Evolutionary conservation across 1,140 invertebrate genomes (phyloP), one percentile per base, ranked within the genome.

Genomic region (Pseudobourletiella spinata): DNA sequence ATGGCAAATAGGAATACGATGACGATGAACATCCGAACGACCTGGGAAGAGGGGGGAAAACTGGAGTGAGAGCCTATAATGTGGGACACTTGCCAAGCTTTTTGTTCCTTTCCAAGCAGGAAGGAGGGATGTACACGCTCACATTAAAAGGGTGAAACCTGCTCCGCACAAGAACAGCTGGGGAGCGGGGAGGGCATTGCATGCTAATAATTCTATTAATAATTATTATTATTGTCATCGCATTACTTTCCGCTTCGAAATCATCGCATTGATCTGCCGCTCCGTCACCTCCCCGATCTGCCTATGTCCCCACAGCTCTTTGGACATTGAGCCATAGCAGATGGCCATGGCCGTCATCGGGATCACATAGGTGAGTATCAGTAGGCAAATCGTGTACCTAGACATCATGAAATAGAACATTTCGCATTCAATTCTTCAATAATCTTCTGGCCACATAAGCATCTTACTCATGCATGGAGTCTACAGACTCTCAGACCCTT

Each of bases 231-330:
- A 52, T 16, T 20, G 22, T 26, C 25, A 24, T 26, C 24, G 18
- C 25, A 25, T 79, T 76, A 95, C 91, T 82, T 91, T 92, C 73
- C 88, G 77, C 75, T 95, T 95, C 1, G 89, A 90, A 70, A 83
- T 82, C 72, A 94, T 88, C 0, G 87, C 84, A 70, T 93, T 88
- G 29, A 84, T 79, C 72, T 93, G 89, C 39, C 86, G 78, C 68
- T 89, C 84, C 0, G 89, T 91, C 24, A 86, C 81, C 75, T 96
- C 93, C 0, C 92, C 93, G 43, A 96, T 95, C 0, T 87, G 87
- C 56, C 84, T 79, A 18, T 88, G 89, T 3, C 89, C 79, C 80
- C 83, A 84, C 0, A 85, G 74, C 55, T 80, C 79, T 39, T 74
- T 71, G n/a, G 77, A 89, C 81, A 95, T 93, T 0, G 86, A 78